Evolutionary conservation across 2,113 vertebrate genomes (phyloP).

Genomic region (Apodemus speciosus): DNA sequence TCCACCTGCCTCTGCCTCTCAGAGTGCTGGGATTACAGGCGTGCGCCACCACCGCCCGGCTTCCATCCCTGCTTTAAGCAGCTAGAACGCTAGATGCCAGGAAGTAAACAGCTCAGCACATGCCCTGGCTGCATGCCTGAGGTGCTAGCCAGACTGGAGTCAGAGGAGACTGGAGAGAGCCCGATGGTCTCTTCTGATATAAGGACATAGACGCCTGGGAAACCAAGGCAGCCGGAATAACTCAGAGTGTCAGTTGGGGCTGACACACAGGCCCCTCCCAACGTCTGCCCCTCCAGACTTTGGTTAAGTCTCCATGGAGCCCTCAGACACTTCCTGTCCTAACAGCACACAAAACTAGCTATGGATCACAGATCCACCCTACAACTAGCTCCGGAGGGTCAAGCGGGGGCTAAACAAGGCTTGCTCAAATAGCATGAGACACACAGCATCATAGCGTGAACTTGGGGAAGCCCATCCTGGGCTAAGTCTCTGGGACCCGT

Average conservation of each 20-base stretch:
- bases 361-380: background rate
- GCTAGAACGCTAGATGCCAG: background rate
- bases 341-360: background rate
- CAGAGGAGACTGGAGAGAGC: background rate
- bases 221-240: background rate
- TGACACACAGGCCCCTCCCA: background rate
- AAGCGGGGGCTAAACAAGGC: background rate
- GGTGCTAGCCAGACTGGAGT: background rate
- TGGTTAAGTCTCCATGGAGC: background rate
- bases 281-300: background rate
- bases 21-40: too few relatives aligned
- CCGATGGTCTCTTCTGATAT: background rate
- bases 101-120: background rate
- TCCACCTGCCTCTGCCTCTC: too few relatives aligned
- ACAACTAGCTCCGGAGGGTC: background rate
- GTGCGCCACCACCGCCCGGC: too few relatives aligned
- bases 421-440: background rate
- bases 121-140: background rate
- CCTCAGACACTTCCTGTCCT: background rate
- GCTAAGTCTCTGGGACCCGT: background rate
- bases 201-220: background rate
- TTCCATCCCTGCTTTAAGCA: background rate
- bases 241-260: background rate
- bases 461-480: background rate
- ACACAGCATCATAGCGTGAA: background rate